Evolutionary conservation across 2,888 invertebrate genomes (phyloP), one percentile per base, ranked within the genome.

Genomic region (Drosophila buzzatii): DNA sequence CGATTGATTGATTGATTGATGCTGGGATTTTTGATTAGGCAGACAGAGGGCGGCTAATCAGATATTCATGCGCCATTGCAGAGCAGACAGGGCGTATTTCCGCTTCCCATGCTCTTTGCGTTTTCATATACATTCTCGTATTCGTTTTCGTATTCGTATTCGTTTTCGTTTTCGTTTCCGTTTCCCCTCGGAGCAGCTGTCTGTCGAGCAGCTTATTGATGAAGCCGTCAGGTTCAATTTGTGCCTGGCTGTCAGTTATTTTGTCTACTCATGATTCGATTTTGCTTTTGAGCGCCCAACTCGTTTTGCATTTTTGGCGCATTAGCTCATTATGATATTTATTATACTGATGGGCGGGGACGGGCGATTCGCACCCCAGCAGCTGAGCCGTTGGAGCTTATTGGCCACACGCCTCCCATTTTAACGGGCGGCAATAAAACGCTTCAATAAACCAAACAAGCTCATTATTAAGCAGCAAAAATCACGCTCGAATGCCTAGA

Each of bases 1-100:
- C 82, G 91, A 92, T 91, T 89, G 90, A 90, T 91, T 81, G 92
- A 90, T 91, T 82, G 89, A 90, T 91, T 81, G 89, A 88, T 90
- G 73, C 81, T 76, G 79, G 78, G 76, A 81, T 79, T 88, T 81
- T 62, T 79, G 89, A 74, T 83, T 70, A 65, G 64, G 37, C 62
- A 63, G 79, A 76, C 86, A 62, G 70, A 35, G 51, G 51, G 3
- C 58, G 65, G 62, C 83, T 90, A 88, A 83, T 87, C 88, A 89
- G 77, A 86, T 86, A 87, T 86, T 76, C 82, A 82, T 85, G 85
- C 84, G 65, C 73, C 81, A 87, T 90, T 85, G 73, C 73, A 73
- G 49, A 33, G 51, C 73, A 66, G 66, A 70, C 66, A 45, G 31
- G 51, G 60, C 33, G 41, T 27, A 73, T 60, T 72, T 79, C 77